phyloP scores from a whole-genome alignment of 1,140 invertebrate species.

The Rhizoglyphus robini region DNA sequence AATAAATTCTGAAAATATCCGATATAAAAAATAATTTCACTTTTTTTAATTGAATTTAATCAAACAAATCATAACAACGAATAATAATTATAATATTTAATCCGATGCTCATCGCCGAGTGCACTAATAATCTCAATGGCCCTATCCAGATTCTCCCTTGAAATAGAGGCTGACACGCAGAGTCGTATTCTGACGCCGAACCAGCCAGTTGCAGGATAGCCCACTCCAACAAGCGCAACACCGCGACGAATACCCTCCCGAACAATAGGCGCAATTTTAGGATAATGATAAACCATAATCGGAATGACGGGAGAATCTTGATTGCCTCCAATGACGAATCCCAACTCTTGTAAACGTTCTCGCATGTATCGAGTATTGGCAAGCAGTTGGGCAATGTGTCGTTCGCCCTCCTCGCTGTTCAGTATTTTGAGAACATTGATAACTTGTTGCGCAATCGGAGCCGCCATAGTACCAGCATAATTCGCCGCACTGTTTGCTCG shows the following conservation, averaged over 20 bases:
- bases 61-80: no score
- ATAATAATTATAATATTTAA: conserved; percentile 19
- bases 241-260: conserved; percentile 61
- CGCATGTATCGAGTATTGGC: conserved; percentile 79
- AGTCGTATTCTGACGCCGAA: conserved; percentile 84
- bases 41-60: no score
- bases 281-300: conserved; percentile 81
- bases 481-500: conserved; percentile 65
- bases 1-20: no score
- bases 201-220: conserved; percentile 94
- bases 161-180: conserved; percentile 89
- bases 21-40: no score
- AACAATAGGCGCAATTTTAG: conserved; percentile 76
- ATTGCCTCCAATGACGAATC: conserved; percentile 91
- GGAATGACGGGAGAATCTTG: conserved; percentile 93
- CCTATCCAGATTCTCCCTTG: conserved; percentile 84
- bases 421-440: conserved; percentile 74
- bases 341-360: conserved; percentile 66
- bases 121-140: conserved; percentile 37
- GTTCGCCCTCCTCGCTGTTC: conserved; percentile 46
- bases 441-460: conserved; percentile 79
- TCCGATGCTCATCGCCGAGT: conserved; percentile 18
- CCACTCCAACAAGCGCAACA: conserved; percentile 86
- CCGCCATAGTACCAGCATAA: conserved; percentile 79
- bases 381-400: conserved; percentile 57